Evolutionary conservation across 2,888 invertebrate genomes (phyloP).

Genomic region (Sepioteuthis lessoniana): DNA sequence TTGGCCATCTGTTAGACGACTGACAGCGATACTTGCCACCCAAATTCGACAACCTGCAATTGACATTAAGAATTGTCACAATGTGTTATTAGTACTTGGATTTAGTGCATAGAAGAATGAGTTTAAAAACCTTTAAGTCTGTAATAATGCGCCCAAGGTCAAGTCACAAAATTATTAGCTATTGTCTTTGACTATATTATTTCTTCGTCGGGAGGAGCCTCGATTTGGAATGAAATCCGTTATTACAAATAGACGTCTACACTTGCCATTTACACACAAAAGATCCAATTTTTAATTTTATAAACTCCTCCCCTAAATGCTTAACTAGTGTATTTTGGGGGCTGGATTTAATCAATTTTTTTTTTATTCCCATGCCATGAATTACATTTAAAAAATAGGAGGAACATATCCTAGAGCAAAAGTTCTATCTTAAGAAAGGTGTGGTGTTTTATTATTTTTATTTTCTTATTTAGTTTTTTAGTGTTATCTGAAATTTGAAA

Average conservation of each 20-base stretch:
- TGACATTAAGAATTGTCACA: background rate
- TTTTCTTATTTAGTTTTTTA: no score
- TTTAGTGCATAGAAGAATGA: background rate
- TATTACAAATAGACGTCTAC: background rate
- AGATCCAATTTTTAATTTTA: background rate
- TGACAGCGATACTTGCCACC: background rate
- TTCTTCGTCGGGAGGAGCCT: background rate
- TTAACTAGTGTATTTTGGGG: background rate
- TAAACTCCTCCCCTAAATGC: background rate
- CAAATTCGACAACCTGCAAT: background rate
- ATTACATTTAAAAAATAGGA: background rate
- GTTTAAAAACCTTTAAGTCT: background rate
- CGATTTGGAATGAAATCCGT: background rate
- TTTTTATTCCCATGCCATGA: no score
- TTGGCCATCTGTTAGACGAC: background rate
- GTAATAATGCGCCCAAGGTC: background rate
- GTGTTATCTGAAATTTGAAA: background rate
- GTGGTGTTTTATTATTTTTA: background rate
- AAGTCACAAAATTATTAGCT: background rate
- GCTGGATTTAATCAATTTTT: background rate
- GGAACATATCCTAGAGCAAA: background rate
- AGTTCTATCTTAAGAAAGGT: background rate
- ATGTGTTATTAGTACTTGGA: background rate
- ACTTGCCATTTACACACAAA: background rate
- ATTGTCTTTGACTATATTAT: background rate